Evolutionary conservation across 2,797 vertebrate genomes (phyloP).

Genomic region (Chelmon rostratus): DNA sequence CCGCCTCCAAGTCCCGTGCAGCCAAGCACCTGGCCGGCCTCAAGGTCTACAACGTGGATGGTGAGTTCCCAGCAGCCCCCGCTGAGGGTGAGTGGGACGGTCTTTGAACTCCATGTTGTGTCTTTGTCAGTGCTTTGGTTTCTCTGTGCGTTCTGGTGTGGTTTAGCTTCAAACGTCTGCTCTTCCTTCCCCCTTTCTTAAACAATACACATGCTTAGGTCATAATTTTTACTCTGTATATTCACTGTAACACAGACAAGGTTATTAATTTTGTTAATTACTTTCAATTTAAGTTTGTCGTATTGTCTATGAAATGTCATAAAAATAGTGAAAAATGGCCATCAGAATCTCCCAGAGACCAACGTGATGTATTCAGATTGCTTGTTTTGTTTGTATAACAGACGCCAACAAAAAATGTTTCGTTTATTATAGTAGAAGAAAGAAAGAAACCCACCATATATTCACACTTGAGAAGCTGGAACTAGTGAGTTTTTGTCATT

Average conservation of each 20-base stretch:
- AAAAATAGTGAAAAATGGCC: no score
- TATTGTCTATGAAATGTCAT: no score
- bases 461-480: not conserved
- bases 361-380: no score
- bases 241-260: not conserved
- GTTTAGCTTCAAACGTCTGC: not conserved
- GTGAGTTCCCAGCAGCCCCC: constrained; percentile 85
- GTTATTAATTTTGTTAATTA: no score
- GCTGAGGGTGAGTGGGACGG: constrained; percentile 75
- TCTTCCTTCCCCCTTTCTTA: not conserved
- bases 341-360: no score
- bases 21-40: constrained; percentile 92
- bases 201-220: not conserved
- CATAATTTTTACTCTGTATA: not conserved
- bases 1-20: constrained; percentile 89
- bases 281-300: no score
- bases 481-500: not conserved
- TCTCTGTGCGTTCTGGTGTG: not conserved
- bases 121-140: constrained; percentile 9
- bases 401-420: no score
- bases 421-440: no score
- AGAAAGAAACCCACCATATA: not conserved
- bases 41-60: constrained; percentile 94
- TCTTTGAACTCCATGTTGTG: constrained; percentile 14
- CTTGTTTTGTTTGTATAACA: no score